Evolutionary conservation across 2,888 invertebrate genomes (phyloP).

Genomic region (Dyspetes luteomarginatus): DNA sequence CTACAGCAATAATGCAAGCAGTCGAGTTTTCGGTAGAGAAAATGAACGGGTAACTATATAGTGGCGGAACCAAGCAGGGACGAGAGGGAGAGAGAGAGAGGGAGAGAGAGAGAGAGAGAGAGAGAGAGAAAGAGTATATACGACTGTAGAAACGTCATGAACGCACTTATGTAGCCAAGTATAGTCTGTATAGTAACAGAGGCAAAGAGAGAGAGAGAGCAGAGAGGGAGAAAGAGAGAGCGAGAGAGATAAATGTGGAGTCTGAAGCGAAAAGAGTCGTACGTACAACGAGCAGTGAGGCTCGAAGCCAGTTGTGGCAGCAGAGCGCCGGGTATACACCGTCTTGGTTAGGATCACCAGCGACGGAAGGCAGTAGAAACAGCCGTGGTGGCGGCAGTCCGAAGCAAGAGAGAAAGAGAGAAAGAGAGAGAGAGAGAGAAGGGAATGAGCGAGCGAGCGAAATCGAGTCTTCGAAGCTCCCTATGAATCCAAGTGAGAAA

Average conservation of each 20-base stretch:
- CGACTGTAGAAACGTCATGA: constrained; percentile 62
- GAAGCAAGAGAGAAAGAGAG: constrained; percentile 85
- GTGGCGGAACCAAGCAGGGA: constrained; percentile 48
- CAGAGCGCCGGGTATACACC: constrained; percentile 59
- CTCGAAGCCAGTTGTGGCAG: constrained; percentile 65
- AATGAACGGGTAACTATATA: constrained; percentile 59
- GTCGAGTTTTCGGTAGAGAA: constrained; percentile 62
- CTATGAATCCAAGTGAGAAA: constrained; percentile 48
- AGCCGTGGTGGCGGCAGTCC: constrained; percentile 58
- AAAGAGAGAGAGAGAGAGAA: constrained; percentile 73
- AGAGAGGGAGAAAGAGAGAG: constrained; percentile 39
- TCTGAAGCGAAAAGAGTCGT: constrained; percentile 50
- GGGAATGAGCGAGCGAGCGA: constrained; percentile 66
- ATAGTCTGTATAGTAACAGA: constrained; percentile 19
- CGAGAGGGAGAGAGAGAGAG: constrained; percentile 36
- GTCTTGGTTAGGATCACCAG: constrained; percentile 57
- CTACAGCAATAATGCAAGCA: constrained; percentile 57
- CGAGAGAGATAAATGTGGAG: constrained; percentile 45
- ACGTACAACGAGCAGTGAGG: constrained; percentile 62
- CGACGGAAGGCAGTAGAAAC: constrained; percentile 65
- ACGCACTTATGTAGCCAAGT: constrained; percentile 34
- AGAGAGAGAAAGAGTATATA: constrained; percentile 38
- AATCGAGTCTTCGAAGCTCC: constrained; percentile 30
- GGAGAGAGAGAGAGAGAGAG: constrained; percentile 44
- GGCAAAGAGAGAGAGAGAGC: constrained; percentile 45